A percentile compares a stretch with the other conserved stretches of the same genome.
Conservation (phyloP, 2,888 invertebrate genomes). For the Eupeodes latifasciatus region DNA sequence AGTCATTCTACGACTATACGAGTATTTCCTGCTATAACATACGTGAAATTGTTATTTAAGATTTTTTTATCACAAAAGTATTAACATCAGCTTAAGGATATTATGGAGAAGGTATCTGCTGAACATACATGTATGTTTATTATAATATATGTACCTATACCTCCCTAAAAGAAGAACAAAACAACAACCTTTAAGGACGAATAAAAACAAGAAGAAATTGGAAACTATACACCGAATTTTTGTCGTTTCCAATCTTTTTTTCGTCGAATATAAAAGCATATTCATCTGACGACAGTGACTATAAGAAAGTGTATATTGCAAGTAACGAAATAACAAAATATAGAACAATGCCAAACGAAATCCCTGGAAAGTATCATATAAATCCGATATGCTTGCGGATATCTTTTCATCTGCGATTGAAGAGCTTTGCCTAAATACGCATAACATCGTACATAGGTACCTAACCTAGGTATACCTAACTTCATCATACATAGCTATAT, state of each 20-base stretch:
- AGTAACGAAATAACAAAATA: constrained; percentile 28
- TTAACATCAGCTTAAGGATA: constrained; percentile 53
- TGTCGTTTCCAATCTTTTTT: constrained; percentile 42
- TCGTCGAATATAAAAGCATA: constrained; percentile 47
- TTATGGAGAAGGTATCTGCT: constrained; percentile 8
- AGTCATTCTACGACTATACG: not conserved
- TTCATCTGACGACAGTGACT: constrained; percentile 47
- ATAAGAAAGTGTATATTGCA: constrained; percentile 38
- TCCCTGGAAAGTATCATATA: constrained; percentile 57
- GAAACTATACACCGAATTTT: constrained; percentile 53
- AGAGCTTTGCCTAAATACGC: constrained; percentile 55
- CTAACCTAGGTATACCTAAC: no score
- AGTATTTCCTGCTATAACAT: not conserved
- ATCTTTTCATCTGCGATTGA: constrained; percentile 69
- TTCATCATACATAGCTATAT: not conserved
- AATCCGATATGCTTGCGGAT: constrained; percentile 67
- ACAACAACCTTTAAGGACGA: not conserved
- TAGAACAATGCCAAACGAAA: constrained; percentile 54
- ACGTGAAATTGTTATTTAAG: constrained; percentile 63
- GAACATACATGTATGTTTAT: constrained; percentile 5
- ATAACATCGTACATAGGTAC: constrained; percentile 42
- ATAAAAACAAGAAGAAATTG: constrained; percentile 8
- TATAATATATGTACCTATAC: not conserved
- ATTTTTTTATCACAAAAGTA: constrained; percentile 59
- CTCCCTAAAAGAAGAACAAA: not conserved